Conservation (phyloP, 2,113 vertebrate species). For the Tor tambroides region DNA sequence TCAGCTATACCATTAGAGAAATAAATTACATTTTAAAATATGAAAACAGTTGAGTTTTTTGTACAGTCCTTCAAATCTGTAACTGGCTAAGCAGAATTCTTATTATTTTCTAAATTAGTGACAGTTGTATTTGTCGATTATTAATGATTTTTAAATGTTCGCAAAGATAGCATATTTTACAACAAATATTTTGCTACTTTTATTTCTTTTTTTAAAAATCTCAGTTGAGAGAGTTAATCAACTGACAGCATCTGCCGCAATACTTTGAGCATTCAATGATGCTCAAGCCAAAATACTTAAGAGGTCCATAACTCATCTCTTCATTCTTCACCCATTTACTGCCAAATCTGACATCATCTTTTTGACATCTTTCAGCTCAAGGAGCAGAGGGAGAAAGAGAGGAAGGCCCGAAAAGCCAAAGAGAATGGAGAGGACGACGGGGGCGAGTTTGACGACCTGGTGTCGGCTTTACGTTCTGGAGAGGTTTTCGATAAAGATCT, state of each 20-base stretch:
- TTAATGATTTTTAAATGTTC: too few relatives aligned
- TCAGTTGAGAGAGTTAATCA: not conserved
- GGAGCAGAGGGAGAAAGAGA: slow-evolving; percentile 93
- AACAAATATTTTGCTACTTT: too few relatives aligned
- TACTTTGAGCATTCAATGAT: too few relatives aligned
- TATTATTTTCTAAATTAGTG: too few relatives aligned
- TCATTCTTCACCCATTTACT: not conserved
- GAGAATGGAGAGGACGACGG: slow-evolving; percentile 93
- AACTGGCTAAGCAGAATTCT: too few relatives aligned
- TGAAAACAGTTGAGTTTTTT: too few relatives aligned
- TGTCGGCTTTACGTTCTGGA: slow-evolving; percentile 92
- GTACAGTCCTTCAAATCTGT: too few relatives aligned
- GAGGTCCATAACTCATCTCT: not conserved
- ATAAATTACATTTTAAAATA: too few relatives aligned
- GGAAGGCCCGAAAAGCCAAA: slow-evolving; percentile 90
- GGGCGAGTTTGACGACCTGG: slow-evolving; percentile 96
- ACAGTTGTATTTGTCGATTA: too few relatives aligned
- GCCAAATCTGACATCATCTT: not conserved
- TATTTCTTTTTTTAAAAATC: not conserved
- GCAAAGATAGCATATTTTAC: too few relatives aligned
- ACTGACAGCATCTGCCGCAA: not conserved
- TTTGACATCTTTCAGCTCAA: slow-evolving; percentile 81
- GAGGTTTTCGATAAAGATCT: slow-evolving; percentile 99
- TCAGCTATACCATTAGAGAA: too few relatives aligned
- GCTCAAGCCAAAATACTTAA: not conserved